Evolutionary conservation across 1,140 invertebrate genomes (phyloP), one percentile per base, ranked within the genome.

Genomic region (Hyphantria cunea): DNA sequence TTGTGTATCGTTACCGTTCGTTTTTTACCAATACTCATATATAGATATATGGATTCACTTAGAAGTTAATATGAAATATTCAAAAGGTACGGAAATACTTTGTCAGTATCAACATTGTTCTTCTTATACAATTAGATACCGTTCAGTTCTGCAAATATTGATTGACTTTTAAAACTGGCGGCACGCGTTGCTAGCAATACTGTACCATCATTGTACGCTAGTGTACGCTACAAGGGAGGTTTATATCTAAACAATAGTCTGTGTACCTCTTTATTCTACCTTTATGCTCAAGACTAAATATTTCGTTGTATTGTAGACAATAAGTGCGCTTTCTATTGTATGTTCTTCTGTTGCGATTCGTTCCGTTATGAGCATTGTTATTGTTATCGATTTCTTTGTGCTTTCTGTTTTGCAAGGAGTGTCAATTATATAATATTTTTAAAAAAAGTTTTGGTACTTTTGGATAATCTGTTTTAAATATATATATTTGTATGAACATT

Each of bases 81-180:
- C 7, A 37, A 37, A 8, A 37, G 2, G 8, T 10, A 37, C 34
- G 34, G 34, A 2, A 7, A 44, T 13, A 13, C n/a, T 12, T 12
- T 44, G 6, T n/a, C 9, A 44, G 2, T 12, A 44, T 13, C 9
- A 44, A 12, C 44, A 37, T 15, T 56, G 6, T 14, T 25, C 44
- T 13, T n/a, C 13, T 5, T 5, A 25, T 25, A 47, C 33, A 56
- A 56, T 47, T n/a, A n/a, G 45, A 8, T 33, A 47, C 13, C 17
- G 0, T 31, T 45, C 5, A 34, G 44, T 47, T 45, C 53, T 55
- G 10, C 44, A 56, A 47, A 47, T 56, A 56, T 44, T 17, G 42
- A 47, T 56, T 44, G 41, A 34, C 53, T 47, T 56, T 56, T 45
- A 44, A 13, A 45, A 6, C 42, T 45, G 17, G 34, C 25, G 45